Evolutionary conservation across 2,888 invertebrate species (phyloP), one percentile per base, ranked within the genome.

Genomic region (Meghimatium bilineatum): DNA sequence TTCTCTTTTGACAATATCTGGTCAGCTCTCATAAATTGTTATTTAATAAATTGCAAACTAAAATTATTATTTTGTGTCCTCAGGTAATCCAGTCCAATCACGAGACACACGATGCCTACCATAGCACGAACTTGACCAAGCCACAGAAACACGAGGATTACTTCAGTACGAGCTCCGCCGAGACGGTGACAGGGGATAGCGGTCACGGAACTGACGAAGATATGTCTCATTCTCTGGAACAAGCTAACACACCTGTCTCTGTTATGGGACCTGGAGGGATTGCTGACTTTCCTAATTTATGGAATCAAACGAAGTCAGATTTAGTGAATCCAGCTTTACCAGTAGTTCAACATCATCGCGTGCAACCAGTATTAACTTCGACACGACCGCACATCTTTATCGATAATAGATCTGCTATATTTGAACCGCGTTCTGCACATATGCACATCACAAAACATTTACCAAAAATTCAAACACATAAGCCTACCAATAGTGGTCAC

Each of bases 171-270:
- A 84, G 85, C 69, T 87, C 87, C 23, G 23, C 56, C 20, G 76
- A 60, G 52, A 60, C 60, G 6, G 85, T 76, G 29, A 86, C 86
- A 0, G 86, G 85, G 0, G 87, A 87, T 84, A 87, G 87, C 72
- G 87, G 87, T 1, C 86, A 87, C 77, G 87, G 87, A 44, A 86
- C 85, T 36, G 87, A 87, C 67, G 87, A 87, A 38, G 87, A 87
- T 34, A n/a, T 82, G 38, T 81, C 86, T 74, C 80, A 78, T 82
- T 82, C 76, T 75, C 32, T 75, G 75, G 82, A 84, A 17, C 77
- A 80, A 26, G 32, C 72, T 38, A 49, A 38, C 77, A 49, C 79
- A 72, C 78, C 69, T 29, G 23, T 32, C 2, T 10, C 29, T 6
- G 3, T 56, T 2, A 56, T 12, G 17, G 56, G 23, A 23, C 56